Evolutionary conservation across 2,888 invertebrate species (phyloP).

Genomic region (Ophion ellenae): DNA sequence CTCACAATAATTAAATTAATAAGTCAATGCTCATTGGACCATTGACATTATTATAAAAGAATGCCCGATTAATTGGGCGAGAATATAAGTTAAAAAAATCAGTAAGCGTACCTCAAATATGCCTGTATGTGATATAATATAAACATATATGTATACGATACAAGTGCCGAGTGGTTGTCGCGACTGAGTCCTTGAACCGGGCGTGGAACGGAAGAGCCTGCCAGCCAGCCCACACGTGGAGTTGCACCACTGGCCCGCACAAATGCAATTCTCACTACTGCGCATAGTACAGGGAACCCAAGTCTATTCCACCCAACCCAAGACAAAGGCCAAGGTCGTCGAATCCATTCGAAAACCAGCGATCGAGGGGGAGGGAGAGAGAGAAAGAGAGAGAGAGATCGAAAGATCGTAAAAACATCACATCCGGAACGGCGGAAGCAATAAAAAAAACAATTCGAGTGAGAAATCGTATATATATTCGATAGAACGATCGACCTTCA

Average conservation of each 20-base stretch:
- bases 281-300: conserved; percentile 30
- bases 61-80: background rate
- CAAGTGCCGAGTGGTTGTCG: conserved; percentile 58
- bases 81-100: background rate
- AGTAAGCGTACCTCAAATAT: background rate
- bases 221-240: conserved; percentile 42
- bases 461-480: background rate
- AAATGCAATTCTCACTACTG: conserved; percentile 32
- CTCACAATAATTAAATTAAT: background rate
- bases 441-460: background rate
- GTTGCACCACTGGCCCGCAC: conserved; percentile 49
- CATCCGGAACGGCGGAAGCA: background rate
- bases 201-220: conserved; percentile 17
- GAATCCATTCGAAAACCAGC: conserved; percentile 24
- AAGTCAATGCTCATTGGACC: background rate
- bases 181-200: conserved; percentile 79
- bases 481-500: background rate
- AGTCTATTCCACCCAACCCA: conserved; percentile 32
- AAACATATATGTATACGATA: conserved; percentile 7
- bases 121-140: background rate
- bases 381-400: background rate
- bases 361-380: background rate
- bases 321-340: conserved; percentile 61
- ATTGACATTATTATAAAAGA: background rate
- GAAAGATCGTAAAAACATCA: conserved; percentile 15